Evolutionary conservation across 2,113 vertebrate genomes (phyloP).

Genomic region (Pongo pygmaeus): DNA sequence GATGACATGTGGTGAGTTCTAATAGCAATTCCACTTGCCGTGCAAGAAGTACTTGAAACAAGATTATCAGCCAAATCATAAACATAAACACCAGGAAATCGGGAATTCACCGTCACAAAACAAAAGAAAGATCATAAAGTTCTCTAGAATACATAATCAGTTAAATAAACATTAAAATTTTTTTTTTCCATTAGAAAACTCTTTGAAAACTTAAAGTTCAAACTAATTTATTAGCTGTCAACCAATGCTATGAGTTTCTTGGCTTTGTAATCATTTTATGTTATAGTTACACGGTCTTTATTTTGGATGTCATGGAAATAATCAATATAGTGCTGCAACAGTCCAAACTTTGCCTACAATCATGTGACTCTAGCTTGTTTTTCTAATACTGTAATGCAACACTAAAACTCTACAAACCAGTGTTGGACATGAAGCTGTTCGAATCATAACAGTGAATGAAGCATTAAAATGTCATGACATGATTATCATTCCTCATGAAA

Average conservation of each 20-base stretch:
- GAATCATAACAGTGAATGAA: conserved; percentile 62
- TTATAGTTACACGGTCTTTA: conserved; percentile 16
- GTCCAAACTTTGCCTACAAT: background rate
- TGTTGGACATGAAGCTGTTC: conserved; percentile 29
- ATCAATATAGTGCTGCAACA: background rate
- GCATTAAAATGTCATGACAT: conserved; percentile 63
- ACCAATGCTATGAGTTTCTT: background rate
- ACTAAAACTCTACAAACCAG: conserved; percentile 35
- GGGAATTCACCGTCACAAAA: background rate
- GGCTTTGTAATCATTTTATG: conserved; percentile 9
- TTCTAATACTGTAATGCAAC: background rate
- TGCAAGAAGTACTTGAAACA: background rate
- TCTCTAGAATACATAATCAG: background rate
- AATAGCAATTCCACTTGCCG: background rate
- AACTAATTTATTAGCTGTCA: background rate
- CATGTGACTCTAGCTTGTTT: conserved; percentile 28
- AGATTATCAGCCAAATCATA: background rate
- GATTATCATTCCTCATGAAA: conserved; percentile 64
- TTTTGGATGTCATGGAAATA: conserved; percentile 36
- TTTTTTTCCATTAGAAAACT: background rate
- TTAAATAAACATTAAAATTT: background rate
- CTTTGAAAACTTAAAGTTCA: background rate
- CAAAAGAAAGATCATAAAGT: background rate
- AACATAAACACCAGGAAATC: background rate
- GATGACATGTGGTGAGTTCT: background rate